Evolutionary conservation across 2,113 vertebrate species (phyloP).

Genomic region (Gallinago paraguaiae): DNA sequence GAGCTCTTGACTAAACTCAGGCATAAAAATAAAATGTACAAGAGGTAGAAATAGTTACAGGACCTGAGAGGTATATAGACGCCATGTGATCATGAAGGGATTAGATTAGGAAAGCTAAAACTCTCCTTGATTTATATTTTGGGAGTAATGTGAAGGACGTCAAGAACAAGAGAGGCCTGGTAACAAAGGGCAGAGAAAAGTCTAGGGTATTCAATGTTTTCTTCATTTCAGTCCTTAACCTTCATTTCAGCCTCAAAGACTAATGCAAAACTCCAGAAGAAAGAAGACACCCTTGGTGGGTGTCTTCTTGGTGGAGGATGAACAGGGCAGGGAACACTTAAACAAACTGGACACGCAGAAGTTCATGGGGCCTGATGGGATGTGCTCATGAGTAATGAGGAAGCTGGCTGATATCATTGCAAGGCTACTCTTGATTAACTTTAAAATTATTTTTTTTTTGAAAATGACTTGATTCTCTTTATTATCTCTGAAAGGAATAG

Average conservation of each 20-base stretch:
- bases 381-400: neutral
- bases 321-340: neutral
- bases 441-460: neutral
- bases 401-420: neutral
- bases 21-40: neutral
- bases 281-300: neutral
- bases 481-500: neutral
- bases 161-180: neutral
- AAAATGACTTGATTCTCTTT: neutral
- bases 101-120: neutral
- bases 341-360: neutral
- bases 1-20: neutral
- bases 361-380: too few species aligned
- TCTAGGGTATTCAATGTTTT: neutral
- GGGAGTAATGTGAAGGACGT: neutral
- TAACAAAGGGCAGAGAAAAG: neutral
- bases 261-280: neutral
- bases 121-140: neutral
- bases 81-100: neutral
- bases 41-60: neutral
- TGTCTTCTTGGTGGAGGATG: neutral
- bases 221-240: neutral
- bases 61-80: neutral
- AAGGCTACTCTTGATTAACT: neutral
- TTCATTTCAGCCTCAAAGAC: neutral